Evolutionary conservation across 2,888 invertebrate species (phyloP), one percentile per base, ranked within the genome.

Genomic region (Leptarthrus brevirostris): DNA sequence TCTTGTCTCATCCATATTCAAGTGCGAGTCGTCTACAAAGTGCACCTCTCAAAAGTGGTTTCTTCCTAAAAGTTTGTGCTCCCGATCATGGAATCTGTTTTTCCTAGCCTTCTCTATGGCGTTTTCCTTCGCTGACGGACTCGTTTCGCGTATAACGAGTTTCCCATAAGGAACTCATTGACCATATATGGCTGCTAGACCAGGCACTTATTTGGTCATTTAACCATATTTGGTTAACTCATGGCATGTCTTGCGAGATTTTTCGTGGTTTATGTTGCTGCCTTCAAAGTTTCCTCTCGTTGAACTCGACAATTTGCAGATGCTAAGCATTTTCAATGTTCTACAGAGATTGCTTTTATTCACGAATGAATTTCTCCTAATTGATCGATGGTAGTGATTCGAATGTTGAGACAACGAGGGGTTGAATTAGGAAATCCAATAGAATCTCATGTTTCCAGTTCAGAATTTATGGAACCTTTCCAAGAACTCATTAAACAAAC

Each of bases 171-270:
- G 71, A 71, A 71, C 71, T 24, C 26, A 40, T 22, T 54, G 40
- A 53, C 71, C 71, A 54, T 71, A 54, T 54, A 36, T 54, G 54
- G 71, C n/a, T n/a, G 14, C 34, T 54, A 71, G 54, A 53, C 40
- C 54, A 71, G 22, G 24, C 53, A 22, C 74, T 16, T 74, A 74
- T 74, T 74, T 74, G 74, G 74, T 74, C 72, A 74, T 74, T 74
- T 74, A 49, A 56, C 74, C 74, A 74, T 74, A 72, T 74, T 72
- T 54, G 56, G 74, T 44, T 4, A 10, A n/a, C 44, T 53, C 26
- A 44, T 66, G 74, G 54, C 44, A 74, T 74, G 74, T 61, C 49
- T 74, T 74, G 70, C 36, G 70, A 58, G 52, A 74, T 69, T 71
- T 74, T 74, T 74, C 58, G 74, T 74, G 74, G 74, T 58, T 74